Base-by-base conservation (phyloP, 2,888 invertebrate genomes). In the Mesochorus sp. region DNA sequence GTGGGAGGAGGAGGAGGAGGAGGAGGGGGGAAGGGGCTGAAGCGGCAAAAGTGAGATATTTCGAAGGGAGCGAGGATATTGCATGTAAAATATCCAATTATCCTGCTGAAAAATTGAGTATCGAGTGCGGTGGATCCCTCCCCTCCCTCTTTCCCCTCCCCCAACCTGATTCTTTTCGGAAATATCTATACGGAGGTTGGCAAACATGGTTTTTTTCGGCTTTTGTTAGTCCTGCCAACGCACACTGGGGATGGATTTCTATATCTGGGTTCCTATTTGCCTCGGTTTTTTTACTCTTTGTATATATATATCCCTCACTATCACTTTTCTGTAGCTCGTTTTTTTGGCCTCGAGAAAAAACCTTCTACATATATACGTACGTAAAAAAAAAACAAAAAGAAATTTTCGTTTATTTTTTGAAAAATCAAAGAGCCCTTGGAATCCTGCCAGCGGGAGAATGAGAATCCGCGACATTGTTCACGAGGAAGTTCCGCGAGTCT, bases 1-100 rank as follows among this genome's bases (percentile, higher is more conserved):
- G 6, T 6, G 39, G 8, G 26, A n/a, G 24, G 37, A 42, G 26
- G 53, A 24, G 37, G n/a, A 12, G 68, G 37, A 53, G 14, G 6
- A 5, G 39, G 8, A 21, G n/a, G 24, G 37, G 42, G 26, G 53
- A 24, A 31, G n/a, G 10, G 68, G 37, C n/a, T n/a, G 47, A 59
- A 66, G 24, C 12, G 39, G 39, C 34, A 44, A 49, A 53, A 59
- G 28, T 49, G 31, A 4, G 12, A 39, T 14, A 37, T 14, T 37
- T 26, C 34, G 12, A 66, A 73, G 42, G 8, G 31, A 12, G 81
- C 59, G 72, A 64, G 66, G 81, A 70, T 84, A 84, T 84, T 79
- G 75, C 77, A 82, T 76, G 59, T 77, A 80, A 82, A 81, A 82
- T 85, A 85, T 85, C 83, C 85, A 82, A 81, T 83, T 84, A 82